phyloP scores from a whole-genome alignment of 2,888 invertebrate genomes.

The Meloe dianella region DNA sequence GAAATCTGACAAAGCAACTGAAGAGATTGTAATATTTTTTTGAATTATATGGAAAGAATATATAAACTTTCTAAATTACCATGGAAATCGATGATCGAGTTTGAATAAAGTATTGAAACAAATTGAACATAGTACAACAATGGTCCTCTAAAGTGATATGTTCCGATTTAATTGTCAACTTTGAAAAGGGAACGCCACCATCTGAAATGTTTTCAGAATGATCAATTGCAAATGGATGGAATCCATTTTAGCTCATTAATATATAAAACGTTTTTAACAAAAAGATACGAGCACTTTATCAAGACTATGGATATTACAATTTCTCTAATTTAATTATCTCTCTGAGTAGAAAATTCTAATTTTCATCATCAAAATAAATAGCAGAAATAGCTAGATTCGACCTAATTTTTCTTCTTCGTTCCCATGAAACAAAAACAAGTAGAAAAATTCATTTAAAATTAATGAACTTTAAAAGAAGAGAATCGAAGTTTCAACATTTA shows the following conservation, averaged over 20 bases:
- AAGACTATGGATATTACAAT: slow-evolving; percentile 25
- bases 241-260: slow-evolving; percentile 36
- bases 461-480: slow-evolving; percentile 8
- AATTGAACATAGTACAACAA: neutral
- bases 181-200: neutral
- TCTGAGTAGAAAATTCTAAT: slow-evolving; percentile 26
- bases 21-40: neutral
- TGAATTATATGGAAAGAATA: too few species aligned
- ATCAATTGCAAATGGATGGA: slow-evolving; percentile 33
- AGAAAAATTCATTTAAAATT: slow-evolving; percentile 10
- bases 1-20: neutral
- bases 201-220: slow-evolving; percentile 12
- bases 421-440: neutral
- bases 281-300: slow-evolving; percentile 17
- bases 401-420: slow-evolving; percentile 9
- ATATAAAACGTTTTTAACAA: slow-evolving; percentile 36
- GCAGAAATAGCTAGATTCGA: slow-evolving; percentile 18
- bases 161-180: neutral
- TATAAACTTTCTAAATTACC: too few species aligned
- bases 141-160: neutral
- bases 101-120: neutral
- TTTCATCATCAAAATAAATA: slow-evolving; percentile 24
- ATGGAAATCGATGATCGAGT: too few species aligned
- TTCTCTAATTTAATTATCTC: slow-evolving; percentile 30
- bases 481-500: slow-evolving; percentile 13